Base-by-base conservation (phyloP, 2,888 invertebrate species). In the Rhaphigaster nebulosa region DNA sequence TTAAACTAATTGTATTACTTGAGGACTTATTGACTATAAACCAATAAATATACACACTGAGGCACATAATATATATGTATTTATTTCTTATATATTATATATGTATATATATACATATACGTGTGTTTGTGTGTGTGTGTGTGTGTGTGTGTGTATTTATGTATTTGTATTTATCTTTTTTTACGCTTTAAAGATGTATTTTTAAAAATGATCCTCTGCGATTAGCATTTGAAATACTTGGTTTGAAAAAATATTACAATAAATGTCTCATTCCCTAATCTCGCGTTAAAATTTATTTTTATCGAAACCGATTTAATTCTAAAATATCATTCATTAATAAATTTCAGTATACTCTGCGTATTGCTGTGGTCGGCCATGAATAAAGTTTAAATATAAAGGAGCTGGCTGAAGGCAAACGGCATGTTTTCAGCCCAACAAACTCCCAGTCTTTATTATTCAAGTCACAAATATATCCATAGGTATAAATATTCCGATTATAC, bases 281-380 rank as follows among this genome's bases (percentile, higher is more conserved):
- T 38, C 20, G 8, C 8, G 34, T 23, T 29, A 29, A 76, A 38
- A 38, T 76, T 76, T 76, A 76, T 76, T 23, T 76, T 38, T 38
- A 38, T 38, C 23, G 0, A 34, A 38, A 76, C 8, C 34, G 38
- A 76, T 76, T 38, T 38, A 76, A 76, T 76, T 38, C 70, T 76
- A 38, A 76, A 76, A 76, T 76, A 76, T 76, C 29, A 23, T 76
- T 76, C 70, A 76, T 76, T 76, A 76, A 76, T 34, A 76, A 65
- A 34, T 6, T 15, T 20, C 65, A 65, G 18, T 15, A 29, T 5
- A 34, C 18, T 34, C 29, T 65, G 18, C 13, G 34, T 34, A 34
- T 34, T 29, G 15, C 20, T 18, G 34, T 76, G 70, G 70, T 76
- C 70, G 70, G 38, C 70, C 70, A 34, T 76, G 70, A 70, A 76